Conservation (phyloP, 2,797 vertebrate genomes). For the Bryconaethiops microstoma region DNA sequence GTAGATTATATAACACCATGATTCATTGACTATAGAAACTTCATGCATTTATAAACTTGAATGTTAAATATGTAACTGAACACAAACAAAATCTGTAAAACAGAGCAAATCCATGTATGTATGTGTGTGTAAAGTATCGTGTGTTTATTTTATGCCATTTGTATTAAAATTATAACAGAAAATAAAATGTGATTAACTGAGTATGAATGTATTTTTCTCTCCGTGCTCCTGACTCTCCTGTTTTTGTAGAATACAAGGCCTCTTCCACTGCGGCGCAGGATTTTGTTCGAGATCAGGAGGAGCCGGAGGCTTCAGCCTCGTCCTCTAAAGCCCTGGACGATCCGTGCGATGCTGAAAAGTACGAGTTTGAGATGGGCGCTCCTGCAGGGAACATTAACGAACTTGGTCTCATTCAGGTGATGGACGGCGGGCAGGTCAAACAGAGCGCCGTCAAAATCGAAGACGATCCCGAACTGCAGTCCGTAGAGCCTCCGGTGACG, state of each 20-base stretch:
- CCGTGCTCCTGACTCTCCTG: not conserved
- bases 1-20: too few relatives aligned
- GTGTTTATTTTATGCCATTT: too few relatives aligned
- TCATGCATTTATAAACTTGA: too few relatives aligned
- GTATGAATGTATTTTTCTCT: too few relatives aligned
- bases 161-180: too few relatives aligned
- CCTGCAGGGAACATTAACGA: slow-evolving; percentile 62
- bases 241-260: slow-evolving; percentile 53
- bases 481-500: slow-evolving; percentile 33
- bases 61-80: too few relatives aligned
- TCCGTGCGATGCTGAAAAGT: slow-evolving; percentile 50
- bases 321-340: slow-evolving; percentile 38
- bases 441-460: slow-evolving; percentile 60
- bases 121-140: too few relatives aligned
- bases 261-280: slow-evolving; percentile 35
- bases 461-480: slow-evolving; percentile 54
- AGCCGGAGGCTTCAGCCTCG: slow-evolving; percentile 23
- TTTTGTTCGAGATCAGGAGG: slow-evolving; percentile 37
- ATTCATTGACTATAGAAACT: too few relatives aligned
- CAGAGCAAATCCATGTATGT: too few relatives aligned
- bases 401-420: slow-evolving; percentile 63
- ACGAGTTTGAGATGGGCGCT: slow-evolving; percentile 63
- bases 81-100: too few relatives aligned
- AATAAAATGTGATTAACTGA: too few relatives aligned
- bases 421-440: slow-evolving; percentile 61